phyloP scores from a whole-genome alignment of 1,140 invertebrate species.

The Theocolax elegans region DNA sequence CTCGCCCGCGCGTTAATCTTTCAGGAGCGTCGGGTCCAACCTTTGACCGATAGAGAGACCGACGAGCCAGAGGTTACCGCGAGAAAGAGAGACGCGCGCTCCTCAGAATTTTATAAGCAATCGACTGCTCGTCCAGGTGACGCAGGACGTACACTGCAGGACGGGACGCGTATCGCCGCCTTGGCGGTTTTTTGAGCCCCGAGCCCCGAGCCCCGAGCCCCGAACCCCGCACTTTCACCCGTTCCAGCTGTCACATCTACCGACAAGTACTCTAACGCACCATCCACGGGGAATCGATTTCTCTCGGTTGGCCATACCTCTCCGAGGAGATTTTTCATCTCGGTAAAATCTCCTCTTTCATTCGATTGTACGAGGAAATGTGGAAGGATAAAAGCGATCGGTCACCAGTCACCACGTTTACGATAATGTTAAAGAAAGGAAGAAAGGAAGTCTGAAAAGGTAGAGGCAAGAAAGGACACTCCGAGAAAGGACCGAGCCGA shows the following conservation, averaged over 20 bases:
- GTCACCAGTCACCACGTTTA: too few species aligned
- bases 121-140: slow-evolving; percentile 30
- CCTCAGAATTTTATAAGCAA: slow-evolving; percentile 38
- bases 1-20: slow-evolving; percentile 50
- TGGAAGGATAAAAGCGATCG: too few species aligned
- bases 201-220: too few species aligned
- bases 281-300: too few species aligned
- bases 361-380: too few species aligned
- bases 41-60: slow-evolving; percentile 37
- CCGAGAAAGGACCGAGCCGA: neutral
- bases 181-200: neutral
- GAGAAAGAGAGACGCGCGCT: neutral
- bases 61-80: neutral
- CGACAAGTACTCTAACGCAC: too few species aligned
- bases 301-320: too few species aligned
- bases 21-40: slow-evolving; percentile 48
- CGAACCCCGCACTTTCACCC: too few species aligned
- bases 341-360: too few species aligned
- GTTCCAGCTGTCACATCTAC: too few species aligned
- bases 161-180: too few species aligned
- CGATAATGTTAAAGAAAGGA: neutral
- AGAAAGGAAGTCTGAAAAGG: neutral
- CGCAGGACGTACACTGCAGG: neutral
- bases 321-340: too few species aligned
- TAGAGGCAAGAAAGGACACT: neutral